phyloP scores from a whole-genome alignment of 2,113 vertebrate species.

The Prietella phreatophila region DNA sequence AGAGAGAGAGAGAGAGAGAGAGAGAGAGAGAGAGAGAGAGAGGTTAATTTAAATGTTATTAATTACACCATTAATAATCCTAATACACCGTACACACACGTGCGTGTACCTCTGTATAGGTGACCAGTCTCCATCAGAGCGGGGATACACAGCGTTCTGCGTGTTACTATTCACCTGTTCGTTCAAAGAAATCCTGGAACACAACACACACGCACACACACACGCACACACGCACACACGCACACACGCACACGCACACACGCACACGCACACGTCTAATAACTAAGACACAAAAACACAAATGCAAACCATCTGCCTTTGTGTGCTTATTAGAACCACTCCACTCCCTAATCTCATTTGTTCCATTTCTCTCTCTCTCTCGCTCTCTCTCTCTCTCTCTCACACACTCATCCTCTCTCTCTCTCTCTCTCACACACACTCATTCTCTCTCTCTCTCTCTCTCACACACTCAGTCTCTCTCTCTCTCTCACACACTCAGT shows the following conservation, averaged over 20 bases:
- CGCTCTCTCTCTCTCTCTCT: too few species aligned
- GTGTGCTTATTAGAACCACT: background rate
- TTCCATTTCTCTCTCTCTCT: background rate
- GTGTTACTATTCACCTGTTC: constrained; percentile 70
- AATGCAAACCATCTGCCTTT: background rate
- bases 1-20: constrained; percentile 4
- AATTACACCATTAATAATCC: background rate
- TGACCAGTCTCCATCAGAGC: constrained; percentile 87
- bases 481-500: too few species aligned
- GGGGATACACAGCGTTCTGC: constrained; percentile 72
- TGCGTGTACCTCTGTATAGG: constrained; percentile 76
- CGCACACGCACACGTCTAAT: constrained; percentile 1
- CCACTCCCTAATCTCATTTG: background rate
- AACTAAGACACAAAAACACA: background rate
- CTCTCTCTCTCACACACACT: too few species aligned
- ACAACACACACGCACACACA: constrained; percentile 23
- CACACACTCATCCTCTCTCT: too few species aligned
- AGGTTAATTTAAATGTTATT: background rate
- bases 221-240: constrained; percentile 27
- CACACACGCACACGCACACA: constrained; percentile 30
- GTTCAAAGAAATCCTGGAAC: constrained; percentile 66
- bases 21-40: background rate
- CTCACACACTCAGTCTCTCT: too few species aligned
- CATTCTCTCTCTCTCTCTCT: too few species aligned
- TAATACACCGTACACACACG: background rate